Conservation (phyloP, 2,888 invertebrate species). For the Pegoplata infirma region DNA sequence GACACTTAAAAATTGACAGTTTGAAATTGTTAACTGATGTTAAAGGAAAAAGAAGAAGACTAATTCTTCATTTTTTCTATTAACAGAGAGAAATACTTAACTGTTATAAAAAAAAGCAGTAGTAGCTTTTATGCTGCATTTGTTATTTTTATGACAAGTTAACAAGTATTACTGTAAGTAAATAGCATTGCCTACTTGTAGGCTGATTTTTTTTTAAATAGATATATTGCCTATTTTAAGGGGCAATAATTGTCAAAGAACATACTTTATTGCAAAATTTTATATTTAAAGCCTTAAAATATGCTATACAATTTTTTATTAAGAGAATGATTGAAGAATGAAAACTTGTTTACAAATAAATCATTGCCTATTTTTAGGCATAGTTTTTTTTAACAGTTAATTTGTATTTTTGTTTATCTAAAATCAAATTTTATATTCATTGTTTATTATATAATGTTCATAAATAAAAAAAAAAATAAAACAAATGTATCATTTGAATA, state of each 20-base stretch:
- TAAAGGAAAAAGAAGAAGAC: slow-evolving; percentile 4
- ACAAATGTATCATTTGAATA: slow-evolving; percentile 26
- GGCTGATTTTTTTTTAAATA: background rate
- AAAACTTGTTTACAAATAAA: background rate
- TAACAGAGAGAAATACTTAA: too few species aligned
- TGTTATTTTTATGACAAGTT: too few species aligned
- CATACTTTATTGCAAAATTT: too few species aligned
- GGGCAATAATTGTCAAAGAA: background rate
- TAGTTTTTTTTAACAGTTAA: background rate
- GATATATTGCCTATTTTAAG: slow-evolving; percentile 3
- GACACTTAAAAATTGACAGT: background rate
- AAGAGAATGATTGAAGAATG: background rate
- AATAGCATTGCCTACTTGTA: background rate
- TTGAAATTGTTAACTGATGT: too few species aligned
- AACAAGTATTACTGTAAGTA: too few species aligned
- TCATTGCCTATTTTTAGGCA: background rate
- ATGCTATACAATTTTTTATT: background rate
- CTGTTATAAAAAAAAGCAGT: too few species aligned
- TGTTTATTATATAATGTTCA: slow-evolving; percentile 41
- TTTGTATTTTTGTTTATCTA: slow-evolving; percentile 13
- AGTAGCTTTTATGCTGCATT: too few species aligned
- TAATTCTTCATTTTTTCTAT: too few species aligned
- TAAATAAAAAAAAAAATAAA: slow-evolving; percentile 42
- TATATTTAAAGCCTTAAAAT: too few species aligned
- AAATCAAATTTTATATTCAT: slow-evolving; percentile 29